Evolutionary conservation across 2,113 vertebrate species (phyloP), one percentile per base, ranked within the genome.

Genomic region (Limnothrissa miodon): DNA sequence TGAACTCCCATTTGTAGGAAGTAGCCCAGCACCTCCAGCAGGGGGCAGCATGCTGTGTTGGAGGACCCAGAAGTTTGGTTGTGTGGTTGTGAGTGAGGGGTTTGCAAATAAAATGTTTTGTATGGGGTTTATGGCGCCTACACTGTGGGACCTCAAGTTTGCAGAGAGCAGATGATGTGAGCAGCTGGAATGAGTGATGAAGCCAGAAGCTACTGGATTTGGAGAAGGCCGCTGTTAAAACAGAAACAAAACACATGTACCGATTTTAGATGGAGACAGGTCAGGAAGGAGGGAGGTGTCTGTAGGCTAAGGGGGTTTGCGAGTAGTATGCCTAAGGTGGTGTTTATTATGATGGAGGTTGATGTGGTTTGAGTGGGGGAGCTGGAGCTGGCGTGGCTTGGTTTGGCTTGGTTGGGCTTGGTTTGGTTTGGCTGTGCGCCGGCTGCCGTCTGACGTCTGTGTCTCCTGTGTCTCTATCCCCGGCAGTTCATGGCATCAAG

Each of bases 401-500:
- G 66, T 25, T 66, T 66, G 62, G 62, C 62, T 42, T 42, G 42
- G 42, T 6, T 6, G 81, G 88, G 85, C 79, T 78, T 39, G 85
- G 89, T 81, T 86, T 79, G 91, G 62, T 25, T 93, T 91, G 90
- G 89, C 91, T 83, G 85, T 83, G 84, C 83, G 89, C 87, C 33
- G 87, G 90, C 86, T 87, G 88, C 89, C 89, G 90, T 92, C 91
- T 95, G 93, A 94, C 93, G 84, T 93, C 91, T 93, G 90, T 94
- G 90, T 94, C 90, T 94, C 92, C 91, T 93, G 90, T 92, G 66
- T 87, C 91, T 93, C 90, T 95, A 48, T 48, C 36, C 90, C 94
- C 92, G 85, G 62, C 95, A 99, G 98, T 99, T 97, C 98, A 99
- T 91, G 98, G 98, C 94, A 99, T 99, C 95, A 99, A 99, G 94